These are phyloP conservation scores for Furcifer pardalis DNA, from an alignment of 2,797 vertebrate genomes.

Conservation along the genomic window DNA sequence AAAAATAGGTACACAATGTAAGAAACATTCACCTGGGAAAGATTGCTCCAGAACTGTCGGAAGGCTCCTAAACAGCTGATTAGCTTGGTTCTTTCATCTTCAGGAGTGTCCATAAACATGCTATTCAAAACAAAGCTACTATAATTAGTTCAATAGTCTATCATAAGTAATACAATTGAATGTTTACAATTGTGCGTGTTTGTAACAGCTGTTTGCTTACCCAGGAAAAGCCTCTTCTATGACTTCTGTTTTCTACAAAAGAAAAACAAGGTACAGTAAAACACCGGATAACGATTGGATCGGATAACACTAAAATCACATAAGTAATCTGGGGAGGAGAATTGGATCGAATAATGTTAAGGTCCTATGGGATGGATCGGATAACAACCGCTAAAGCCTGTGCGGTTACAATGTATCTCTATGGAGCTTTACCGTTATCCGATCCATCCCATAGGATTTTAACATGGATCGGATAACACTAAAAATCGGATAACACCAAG, in stretches of 20 bases:
- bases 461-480: too few species aligned
- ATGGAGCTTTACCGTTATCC: too few species aligned
- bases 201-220: slow-evolving; percentile 75
- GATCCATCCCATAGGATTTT: too few species aligned
- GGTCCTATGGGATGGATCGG: too few species aligned
- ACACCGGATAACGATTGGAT: too few species aligned
- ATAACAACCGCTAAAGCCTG: too few species aligned
- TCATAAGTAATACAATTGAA: slow-evolving; percentile 12
- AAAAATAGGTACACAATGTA: neutral
- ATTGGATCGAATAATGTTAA: too few species aligned
- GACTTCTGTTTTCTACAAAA: slow-evolving; percentile 92
- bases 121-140: slow-evolving; percentile 72
- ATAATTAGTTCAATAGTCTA: slow-evolving; percentile 23
- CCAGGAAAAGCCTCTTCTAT: slow-evolving; percentile 98
- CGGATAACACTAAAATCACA: too few species aligned
- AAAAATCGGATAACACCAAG: too few species aligned
- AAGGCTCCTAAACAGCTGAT: slow-evolving; percentile 95
- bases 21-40: slow-evolving; percentile 86
- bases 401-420: too few species aligned
- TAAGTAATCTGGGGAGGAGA: too few species aligned
- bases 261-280: slow-evolving; percentile 38
- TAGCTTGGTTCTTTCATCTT: slow-evolving; percentile 95
- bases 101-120: slow-evolving; percentile 98
- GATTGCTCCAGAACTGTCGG: slow-evolving; percentile 91
- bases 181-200: neutral